These are phyloP conservation scores for pig (Sus scrofa) DNA, from an alignment of 2,113 vertebrate genomes.

Conservation along the genomic window DNA sequence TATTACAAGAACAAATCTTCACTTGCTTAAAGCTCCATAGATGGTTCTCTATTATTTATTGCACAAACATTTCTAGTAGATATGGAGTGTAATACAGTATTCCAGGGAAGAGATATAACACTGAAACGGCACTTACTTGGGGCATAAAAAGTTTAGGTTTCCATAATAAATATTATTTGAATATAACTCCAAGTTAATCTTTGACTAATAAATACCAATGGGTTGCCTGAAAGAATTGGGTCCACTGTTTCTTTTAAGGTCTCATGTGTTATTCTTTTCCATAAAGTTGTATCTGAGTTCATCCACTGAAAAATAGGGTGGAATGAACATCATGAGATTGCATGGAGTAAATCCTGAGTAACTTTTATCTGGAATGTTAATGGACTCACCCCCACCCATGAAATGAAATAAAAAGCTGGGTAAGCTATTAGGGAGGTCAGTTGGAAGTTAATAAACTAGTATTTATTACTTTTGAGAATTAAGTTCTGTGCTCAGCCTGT, in stretches of 20 bases:
- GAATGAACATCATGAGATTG: background rate
- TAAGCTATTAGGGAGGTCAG: background rate
- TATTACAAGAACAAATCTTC: background rate
- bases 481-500: background rate
- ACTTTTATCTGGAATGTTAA: background rate
- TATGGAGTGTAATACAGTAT: background rate
- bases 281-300: background rate
- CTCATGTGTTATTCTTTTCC: background rate
- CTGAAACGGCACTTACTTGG: background rate
- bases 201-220: background rate
- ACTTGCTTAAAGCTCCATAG: background rate
- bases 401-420: background rate
- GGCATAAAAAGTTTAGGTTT: background rate
- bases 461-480: background rate
- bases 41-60: background rate
- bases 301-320: background rate
- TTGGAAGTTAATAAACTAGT: background rate
- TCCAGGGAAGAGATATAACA: background rate
- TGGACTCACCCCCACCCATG: background rate
- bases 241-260: background rate
- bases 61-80: background rate
- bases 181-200: background rate
- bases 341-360: background rate
- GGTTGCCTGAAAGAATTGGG: background rate
- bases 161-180: background rate